A percentile compares a stretch with the other conserved stretches of the same genome.
Evolutionary conservation across 2,797 vertebrate species (phyloP).

Genomic region (Dendrocincla fuliginosa): DNA sequence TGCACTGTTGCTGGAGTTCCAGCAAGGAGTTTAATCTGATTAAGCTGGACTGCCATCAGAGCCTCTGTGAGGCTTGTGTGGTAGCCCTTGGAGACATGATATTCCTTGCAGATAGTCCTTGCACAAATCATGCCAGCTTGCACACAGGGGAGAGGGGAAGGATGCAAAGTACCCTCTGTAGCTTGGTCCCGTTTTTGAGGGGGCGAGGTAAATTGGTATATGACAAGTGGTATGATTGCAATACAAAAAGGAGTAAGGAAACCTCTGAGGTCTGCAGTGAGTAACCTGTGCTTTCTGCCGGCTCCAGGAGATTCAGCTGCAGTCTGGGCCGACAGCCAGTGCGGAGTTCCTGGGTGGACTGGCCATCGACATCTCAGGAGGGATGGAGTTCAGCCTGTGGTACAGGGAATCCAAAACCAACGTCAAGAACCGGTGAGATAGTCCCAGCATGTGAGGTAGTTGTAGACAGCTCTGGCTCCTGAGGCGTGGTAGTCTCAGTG

Average conservation of each 20-base stretch:
- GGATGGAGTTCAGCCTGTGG: slow-evolving; percentile 99
- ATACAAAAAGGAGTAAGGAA: neutral
- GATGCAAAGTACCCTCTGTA: neutral
- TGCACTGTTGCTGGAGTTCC: neutral
- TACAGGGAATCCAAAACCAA: slow-evolving; percentile 97
- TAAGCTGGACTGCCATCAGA: neutral
- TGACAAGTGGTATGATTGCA: neutral
- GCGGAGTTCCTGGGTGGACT: slow-evolving; percentile 89
- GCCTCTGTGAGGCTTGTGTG: accelerated
- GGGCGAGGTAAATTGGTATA: neutral
- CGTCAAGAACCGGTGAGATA: slow-evolving; percentile 90
- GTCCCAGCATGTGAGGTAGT: accelerated
- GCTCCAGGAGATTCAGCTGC: slow-evolving; percentile 89
- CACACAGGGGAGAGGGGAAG: neutral
- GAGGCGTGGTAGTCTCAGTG: neutral
- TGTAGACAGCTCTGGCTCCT: neutral
- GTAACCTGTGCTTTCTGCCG: slow-evolving; percentile 9
- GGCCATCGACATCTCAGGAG: slow-evolving; percentile 94
- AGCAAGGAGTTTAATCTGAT: neutral
- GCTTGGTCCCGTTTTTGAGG: neutral
- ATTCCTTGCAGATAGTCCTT: neutral
- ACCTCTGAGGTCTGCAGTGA: neutral
- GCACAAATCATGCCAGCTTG: neutral
- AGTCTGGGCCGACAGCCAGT: slow-evolving; percentile 87
- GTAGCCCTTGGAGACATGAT: neutral